These are phyloP conservation scores for Bostrychus sinensis DNA, from an alignment of 2,113 vertebrate genomes.

Conservation along the genomic window DNA sequence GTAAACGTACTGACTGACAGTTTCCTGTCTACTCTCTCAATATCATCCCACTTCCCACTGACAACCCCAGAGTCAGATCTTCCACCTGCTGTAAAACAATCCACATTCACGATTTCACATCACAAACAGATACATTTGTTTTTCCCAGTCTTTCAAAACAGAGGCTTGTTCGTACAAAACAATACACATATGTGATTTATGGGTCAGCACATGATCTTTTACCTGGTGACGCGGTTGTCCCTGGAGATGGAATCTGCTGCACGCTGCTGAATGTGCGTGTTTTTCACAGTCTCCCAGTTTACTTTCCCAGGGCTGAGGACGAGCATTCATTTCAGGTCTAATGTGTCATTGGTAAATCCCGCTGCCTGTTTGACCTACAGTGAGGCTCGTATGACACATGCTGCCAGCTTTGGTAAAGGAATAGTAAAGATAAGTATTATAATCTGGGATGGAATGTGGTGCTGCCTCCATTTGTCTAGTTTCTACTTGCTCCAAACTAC, in stretches of 20 bases:
- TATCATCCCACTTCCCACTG: neutral
- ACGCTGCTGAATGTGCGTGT: constrained; percentile 21
- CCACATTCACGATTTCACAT: constrained; percentile 40
- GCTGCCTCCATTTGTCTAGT: constrained; percentile 53
- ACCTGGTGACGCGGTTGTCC: constrained; percentile 45
- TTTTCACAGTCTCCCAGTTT: constrained; percentile 20
- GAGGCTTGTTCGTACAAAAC: constrained; percentile 33
- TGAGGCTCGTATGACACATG: constrained; percentile 21
- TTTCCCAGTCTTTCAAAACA: constrained; percentile 58
- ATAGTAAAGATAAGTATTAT: constrained; percentile 16
- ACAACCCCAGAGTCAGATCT: no score
- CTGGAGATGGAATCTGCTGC: constrained; percentile 44
- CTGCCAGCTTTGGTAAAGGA: neutral
- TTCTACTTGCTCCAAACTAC: constrained; percentile 63
- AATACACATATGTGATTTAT: constrained; percentile 50
- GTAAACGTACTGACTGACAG: no score
- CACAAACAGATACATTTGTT: no score
- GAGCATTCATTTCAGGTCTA: constrained; percentile 21
- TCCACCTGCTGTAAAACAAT: neutral
- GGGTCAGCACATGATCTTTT: constrained; percentile 31
- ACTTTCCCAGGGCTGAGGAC: constrained; percentile 36
- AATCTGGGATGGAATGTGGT: constrained; percentile 38
- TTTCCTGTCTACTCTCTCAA: no score
- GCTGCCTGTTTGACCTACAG: constrained; percentile 16
- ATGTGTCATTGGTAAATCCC: constrained; percentile 27